Conservation (phyloP, 64 coral and sea anemone species). For the Montipora efflorescens region DNA sequence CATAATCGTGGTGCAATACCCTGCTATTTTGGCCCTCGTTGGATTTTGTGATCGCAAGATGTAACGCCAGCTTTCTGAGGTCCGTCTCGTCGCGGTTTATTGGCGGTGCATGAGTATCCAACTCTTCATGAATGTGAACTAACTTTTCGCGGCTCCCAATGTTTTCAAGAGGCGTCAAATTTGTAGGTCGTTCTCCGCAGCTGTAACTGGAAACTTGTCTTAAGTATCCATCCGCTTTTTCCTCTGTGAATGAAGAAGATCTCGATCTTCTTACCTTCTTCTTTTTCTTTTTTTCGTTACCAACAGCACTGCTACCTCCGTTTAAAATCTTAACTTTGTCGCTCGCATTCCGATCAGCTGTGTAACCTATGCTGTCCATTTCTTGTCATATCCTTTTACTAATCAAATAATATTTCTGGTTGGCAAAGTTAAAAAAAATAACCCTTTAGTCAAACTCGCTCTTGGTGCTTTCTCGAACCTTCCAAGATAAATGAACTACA, state of each 20-base stretch:
- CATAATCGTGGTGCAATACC: conserved; percentile 85
- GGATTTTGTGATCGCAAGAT: conserved; percentile 69
- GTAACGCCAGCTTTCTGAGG: conserved; percentile 83
- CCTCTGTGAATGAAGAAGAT: background rate
- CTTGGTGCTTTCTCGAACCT: too few species aligned
- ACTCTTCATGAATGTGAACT: conserved; percentile 34
- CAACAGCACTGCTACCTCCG: background rate
- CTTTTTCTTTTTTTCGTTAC: conserved; percentile 53
- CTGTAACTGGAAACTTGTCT: conserved; percentile 55
- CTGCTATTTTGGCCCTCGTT: conserved; percentile 40
- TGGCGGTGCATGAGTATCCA: conserved; percentile 7
- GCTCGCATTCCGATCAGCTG: background rate
- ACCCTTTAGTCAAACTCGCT: too few species aligned
- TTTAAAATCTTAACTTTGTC: conserved; percentile 51
- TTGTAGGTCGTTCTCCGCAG: background rate
- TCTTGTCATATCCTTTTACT: background rate
- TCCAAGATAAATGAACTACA: too few species aligned
- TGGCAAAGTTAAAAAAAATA: too few species aligned
- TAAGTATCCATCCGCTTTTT: background rate
- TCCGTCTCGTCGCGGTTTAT: conserved; percentile 46
- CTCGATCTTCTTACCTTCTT: conserved; percentile 58
- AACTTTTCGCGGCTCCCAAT: conserved; percentile 30
- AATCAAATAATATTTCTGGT: too few species aligned
- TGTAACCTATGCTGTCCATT: background rate
- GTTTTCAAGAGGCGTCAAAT: conserved; percentile 12